These are phyloP conservation scores for Drosophila tanythrix DNA, from an alignment of 2,888 invertebrate species.

Conservation along the genomic window DNA sequence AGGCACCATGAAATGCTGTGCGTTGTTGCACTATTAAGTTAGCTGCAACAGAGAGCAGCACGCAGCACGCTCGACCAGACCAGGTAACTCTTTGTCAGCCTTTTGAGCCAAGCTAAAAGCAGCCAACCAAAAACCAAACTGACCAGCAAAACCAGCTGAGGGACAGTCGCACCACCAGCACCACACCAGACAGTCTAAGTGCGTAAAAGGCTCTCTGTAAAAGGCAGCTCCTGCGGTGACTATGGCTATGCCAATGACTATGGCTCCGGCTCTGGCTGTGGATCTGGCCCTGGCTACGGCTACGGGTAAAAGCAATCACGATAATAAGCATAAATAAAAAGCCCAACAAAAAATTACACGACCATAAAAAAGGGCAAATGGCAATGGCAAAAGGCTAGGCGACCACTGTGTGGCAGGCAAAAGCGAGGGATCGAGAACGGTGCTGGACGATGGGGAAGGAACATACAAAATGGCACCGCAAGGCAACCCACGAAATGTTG, in stretches of 20 bases:
- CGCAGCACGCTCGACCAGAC: constrained; percentile 20
- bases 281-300: constrained; percentile 13
- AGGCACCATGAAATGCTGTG: constrained; percentile 13
- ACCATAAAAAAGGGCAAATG: constrained; percentile 71
- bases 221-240: constrained; percentile 32
- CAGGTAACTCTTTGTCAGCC: constrained; percentile 30
- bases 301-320: constrained; percentile 70
- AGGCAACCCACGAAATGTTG: constrained; percentile 45
- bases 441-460: not conserved
- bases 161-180: constrained; percentile 19
- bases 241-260: constrained; percentile 7
- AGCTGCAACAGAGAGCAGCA: constrained; percentile 50
- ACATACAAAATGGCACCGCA: constrained; percentile 54
- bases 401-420: not conserved
- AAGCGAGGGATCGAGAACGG: not conserved
- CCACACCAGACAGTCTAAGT: constrained; percentile 22
- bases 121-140: constrained; percentile 14
- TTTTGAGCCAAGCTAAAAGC: constrained; percentile 9
- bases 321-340: constrained; percentile 78
- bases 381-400: constrained; percentile 37
- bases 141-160: constrained; percentile 25
- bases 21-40: constrained; percentile 70
- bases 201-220: constrained; percentile 38
- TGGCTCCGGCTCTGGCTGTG: constrained; percentile 11
- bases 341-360: constrained; percentile 73